Evolutionary conservation across 92 coral and sea anemone species (phyloP).

Genomic region (Heteractis magnifica): DNA sequence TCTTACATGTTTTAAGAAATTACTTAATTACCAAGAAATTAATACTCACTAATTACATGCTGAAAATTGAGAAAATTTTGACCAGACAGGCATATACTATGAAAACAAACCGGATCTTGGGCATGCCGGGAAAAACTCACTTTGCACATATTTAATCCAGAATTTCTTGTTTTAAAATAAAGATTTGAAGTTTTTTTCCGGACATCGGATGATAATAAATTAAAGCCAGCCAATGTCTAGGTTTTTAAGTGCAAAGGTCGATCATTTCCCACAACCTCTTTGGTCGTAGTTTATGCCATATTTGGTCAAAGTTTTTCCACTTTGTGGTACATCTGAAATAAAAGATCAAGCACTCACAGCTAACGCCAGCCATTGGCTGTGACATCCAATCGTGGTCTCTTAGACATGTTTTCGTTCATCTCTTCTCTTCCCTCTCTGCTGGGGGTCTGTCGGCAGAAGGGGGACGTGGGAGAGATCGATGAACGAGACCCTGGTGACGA

Average conservation of each 20-base stretch:
- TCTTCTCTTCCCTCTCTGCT: constrained; percentile 81
- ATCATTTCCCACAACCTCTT: not conserved
- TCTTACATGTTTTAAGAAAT: not conserved
- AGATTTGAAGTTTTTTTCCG: not conserved
- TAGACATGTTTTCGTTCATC: constrained; percentile 47
- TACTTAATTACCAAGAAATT: not conserved
- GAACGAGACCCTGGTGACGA: constrained; percentile 89
- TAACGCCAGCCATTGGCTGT: constrained; percentile 94
- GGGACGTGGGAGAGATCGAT: constrained; percentile 84
- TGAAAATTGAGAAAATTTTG: not conserved
- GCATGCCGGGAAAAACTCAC: too few relatives aligned
- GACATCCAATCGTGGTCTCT: constrained; percentile 88
- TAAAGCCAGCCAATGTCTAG: too few relatives aligned
- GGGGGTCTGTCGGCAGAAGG: constrained; percentile 69
- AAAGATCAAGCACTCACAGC: constrained; percentile 1
- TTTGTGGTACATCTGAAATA: not conserved
- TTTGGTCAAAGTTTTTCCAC: not conserved
- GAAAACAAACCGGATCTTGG: not conserved
- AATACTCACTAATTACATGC: not conserved
- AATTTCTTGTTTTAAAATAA: too few relatives aligned
- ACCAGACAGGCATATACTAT: not conserved
- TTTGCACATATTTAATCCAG: too few relatives aligned
- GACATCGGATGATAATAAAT: too few relatives aligned
- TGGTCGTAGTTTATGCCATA: not conserved
- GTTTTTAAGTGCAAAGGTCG: too few relatives aligned